Evolutionary conservation across 2,888 invertebrate genomes (phyloP), one percentile per base, ranked within the genome.

Genomic region (Copidosoma aretas): DNA sequence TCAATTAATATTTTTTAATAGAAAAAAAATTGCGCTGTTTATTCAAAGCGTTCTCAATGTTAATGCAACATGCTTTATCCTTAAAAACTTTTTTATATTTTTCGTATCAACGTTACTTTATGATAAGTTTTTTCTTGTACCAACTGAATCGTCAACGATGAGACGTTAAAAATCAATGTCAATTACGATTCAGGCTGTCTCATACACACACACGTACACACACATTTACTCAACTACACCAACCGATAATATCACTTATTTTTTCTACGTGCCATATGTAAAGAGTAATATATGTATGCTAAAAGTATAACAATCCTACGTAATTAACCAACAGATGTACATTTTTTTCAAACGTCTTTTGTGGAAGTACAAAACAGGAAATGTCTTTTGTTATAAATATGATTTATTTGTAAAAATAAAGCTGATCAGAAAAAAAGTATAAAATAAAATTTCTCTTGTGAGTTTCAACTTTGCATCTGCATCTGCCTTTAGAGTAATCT

Each of bases 191-290:
- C 60, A 58, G 60, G 15, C 43, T 17, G 57, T 54, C 53, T 63
- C 60, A 49, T 51, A 59, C 54, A 32, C 32, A 32, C 32, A 32
- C 32, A 32, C 32, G 8, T 8, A 32, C 32, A 32, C 8, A 32
- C 32, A 32, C 32, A 32, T 8, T 3, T 32, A 32, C 32, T 5
- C 8, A 32, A 5, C 3, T 12, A 46, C 43, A 46, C 43, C 17
- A 46, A 14, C 61, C 24, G 14, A 41, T 21, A 70, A 32, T 51
- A 70, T 64, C 54, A 60, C 60, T 72, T 67, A 41, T 58, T 67
- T 67, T 67, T 72, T 70, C 67, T 67, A 70, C 66, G 69, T 72
- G 69, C 69, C 69, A 70, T 67, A 72, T 61, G 52, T 67, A 63
- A 62, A 70, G 56, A 58, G 59, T 46, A 52, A 32, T 32, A 32